These are phyloP conservation scores for Stratiolaelaps scimitus DNA, from an alignment of 1,140 invertebrate species.

Conservation along the genomic window DNA sequence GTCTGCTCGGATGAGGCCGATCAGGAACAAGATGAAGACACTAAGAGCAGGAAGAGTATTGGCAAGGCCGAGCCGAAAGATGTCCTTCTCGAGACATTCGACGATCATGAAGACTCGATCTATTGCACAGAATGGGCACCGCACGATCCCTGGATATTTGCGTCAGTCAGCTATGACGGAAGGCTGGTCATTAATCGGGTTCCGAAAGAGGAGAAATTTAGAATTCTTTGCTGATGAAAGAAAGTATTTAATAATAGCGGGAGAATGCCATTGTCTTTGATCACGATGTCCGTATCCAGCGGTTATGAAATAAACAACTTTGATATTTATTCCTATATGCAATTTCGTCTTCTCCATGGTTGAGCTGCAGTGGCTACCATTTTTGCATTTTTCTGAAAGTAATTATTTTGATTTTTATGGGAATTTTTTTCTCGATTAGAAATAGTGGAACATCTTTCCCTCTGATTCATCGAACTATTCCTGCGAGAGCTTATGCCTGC, in stretches of 20 bases:
- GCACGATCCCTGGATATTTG: conserved; percentile 95
- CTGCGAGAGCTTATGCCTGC: background rate
- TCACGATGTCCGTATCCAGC: background rate
- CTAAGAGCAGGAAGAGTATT: conserved; percentile 42
- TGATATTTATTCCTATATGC: background rate
- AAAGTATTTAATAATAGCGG: too few relatives aligned
- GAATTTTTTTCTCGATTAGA: too few relatives aligned
- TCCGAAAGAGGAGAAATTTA: conserved; percentile 76
- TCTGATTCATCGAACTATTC: too few relatives aligned
- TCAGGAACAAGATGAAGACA: conserved; percentile 46
- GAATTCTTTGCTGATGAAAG: conserved; percentile 43
- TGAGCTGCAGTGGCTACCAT: too few relatives aligned
- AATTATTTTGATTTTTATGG: too few relatives aligned
- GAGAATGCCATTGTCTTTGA: background rate
- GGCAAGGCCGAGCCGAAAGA: conserved; percentile 44
- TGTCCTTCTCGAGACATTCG: conserved; percentile 71
- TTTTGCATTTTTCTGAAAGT: too few relatives aligned
- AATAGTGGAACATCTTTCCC: too few relatives aligned
- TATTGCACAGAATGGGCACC: conserved; percentile 93
- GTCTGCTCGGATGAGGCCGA: conserved; percentile 68
- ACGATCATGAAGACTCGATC: conserved; percentile 95
- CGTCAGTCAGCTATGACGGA: conserved; percentile 90
- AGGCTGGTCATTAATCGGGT: conserved; percentile 81
- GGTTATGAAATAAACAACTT: background rate
- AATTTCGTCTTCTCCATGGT: too few relatives aligned